These are phyloP conservation scores for Dicrurus megarhynchus DNA, from an alignment of 2,113 vertebrate species.

Conservation along the genomic window DNA sequence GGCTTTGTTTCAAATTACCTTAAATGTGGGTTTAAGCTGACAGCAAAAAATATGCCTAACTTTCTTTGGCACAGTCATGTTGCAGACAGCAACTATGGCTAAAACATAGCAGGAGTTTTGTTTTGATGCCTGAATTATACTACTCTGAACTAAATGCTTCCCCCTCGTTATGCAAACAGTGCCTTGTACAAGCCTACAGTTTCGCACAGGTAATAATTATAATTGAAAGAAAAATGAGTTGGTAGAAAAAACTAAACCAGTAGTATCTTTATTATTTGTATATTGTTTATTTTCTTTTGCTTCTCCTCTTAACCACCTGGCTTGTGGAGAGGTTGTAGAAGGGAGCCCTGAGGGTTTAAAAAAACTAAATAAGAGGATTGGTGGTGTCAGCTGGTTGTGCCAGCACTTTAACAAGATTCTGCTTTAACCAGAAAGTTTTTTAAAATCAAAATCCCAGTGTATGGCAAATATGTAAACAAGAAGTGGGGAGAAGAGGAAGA, in stretches of 20 bases:
- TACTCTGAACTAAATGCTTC: background rate
- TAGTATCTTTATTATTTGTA: background rate
- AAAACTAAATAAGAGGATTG: background rate
- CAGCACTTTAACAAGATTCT: background rate
- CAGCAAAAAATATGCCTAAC: background rate
- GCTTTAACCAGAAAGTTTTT: background rate
- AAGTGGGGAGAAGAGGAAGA: background rate
- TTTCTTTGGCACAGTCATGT: background rate
- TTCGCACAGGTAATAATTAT: background rate
- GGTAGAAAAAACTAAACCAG: background rate
- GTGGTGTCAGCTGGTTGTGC: background rate
- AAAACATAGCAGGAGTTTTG: background rate
- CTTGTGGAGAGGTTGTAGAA: background rate
- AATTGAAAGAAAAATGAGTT: background rate
- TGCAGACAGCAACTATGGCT: background rate
- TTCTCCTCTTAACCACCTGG: background rate
- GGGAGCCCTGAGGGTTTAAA: background rate
- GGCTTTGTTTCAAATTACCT: slow-evolving; percentile 45
- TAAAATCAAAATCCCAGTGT: background rate
- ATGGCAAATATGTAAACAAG: background rate
- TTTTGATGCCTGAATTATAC: background rate
- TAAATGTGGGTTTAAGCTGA: slow-evolving; percentile 20
- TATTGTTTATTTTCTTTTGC: background rate
- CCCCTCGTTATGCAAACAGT: background rate
- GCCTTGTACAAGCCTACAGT: background rate